Percentiles rank a stretch among this genome's conserved stretches.
These are phyloP conservation scores for Nymphicus hollandicus DNA, from an alignment of 2,113 vertebrate species.

Conservation along the genomic window DNA sequence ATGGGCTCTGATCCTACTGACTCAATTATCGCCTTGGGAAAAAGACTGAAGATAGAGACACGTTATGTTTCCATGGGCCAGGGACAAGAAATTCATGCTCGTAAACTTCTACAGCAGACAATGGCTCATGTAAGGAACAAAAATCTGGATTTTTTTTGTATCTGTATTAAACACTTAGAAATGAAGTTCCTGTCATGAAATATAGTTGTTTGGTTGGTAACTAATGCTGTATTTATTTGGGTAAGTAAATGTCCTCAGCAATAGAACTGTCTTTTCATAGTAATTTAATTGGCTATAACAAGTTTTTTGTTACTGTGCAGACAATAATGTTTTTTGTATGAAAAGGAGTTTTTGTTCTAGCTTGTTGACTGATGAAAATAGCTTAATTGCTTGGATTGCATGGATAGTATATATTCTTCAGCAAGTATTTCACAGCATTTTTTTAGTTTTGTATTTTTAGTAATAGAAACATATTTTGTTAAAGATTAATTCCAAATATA, in stretches of 20 bases:
- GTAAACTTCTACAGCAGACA: slow-evolving; percentile 88
- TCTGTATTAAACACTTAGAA: background rate
- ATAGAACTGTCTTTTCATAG: background rate
- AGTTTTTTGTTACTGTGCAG: background rate
- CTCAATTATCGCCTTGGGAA: slow-evolving; percentile 90
- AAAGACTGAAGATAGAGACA: slow-evolving; percentile 85
- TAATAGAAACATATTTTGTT: background rate
- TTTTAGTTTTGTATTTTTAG: background rate
- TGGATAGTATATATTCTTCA: background rate
- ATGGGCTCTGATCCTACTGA: slow-evolving; percentile 96
- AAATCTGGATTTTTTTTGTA: background rate
- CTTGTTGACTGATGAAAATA: background rate
- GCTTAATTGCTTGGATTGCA: background rate
- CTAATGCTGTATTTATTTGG: background rate
- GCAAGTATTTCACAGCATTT: background rate
- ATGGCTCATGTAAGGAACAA: slow-evolving; percentile 85
- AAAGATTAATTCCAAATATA: background rate
- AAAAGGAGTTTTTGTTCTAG: background rate
- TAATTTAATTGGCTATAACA: background rate
- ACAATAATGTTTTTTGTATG: background rate
- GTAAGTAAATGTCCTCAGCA: background rate
- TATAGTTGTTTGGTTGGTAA: background rate
- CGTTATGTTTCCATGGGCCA: slow-evolving; percentile 95
- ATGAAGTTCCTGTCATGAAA: background rate
- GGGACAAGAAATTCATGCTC: slow-evolving; percentile 90